Conservation (phyloP, 1,140 invertebrate genomes). For the Mercenaria mercenaria region DNA sequence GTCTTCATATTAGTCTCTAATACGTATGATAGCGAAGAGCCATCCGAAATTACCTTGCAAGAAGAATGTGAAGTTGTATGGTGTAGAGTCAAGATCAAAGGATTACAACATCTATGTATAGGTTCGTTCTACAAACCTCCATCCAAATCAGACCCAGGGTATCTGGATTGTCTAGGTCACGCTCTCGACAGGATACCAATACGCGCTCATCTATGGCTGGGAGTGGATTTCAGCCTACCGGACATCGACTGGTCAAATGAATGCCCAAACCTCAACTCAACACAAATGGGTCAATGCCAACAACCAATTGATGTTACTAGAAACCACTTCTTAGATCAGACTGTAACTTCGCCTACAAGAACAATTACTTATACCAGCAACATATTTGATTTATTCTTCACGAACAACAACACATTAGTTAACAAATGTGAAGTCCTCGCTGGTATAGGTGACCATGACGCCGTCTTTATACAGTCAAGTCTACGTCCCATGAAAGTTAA, state of each 20-base stretch:
- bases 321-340: too few species aligned
- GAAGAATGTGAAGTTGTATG: neutral
- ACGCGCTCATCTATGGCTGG: constrained; percentile 2
- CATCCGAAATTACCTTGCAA: too few species aligned
- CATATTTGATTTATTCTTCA: constrained; percentile 16
- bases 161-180: neutral
- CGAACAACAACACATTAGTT: neutral
- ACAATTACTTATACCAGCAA: too few species aligned
- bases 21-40: too few species aligned
- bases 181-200: neutral
- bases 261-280: neutral
- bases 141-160: neutral
- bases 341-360: too few species aligned
- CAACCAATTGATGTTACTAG: too few species aligned
- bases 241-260: constrained; percentile 2
- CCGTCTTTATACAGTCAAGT: constrained; percentile 8
- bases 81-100: too few species aligned
- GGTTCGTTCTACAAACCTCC: neutral
- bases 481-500: neutral
- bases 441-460: constrained; percentile 7
- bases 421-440: neutral
- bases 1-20: neutral
- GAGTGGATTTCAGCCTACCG: neutral
- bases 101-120: neutral
- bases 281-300: too few species aligned